Base-by-base conservation (phyloP, 2,888 invertebrate species). In the Punctoribates punctum region DNA sequence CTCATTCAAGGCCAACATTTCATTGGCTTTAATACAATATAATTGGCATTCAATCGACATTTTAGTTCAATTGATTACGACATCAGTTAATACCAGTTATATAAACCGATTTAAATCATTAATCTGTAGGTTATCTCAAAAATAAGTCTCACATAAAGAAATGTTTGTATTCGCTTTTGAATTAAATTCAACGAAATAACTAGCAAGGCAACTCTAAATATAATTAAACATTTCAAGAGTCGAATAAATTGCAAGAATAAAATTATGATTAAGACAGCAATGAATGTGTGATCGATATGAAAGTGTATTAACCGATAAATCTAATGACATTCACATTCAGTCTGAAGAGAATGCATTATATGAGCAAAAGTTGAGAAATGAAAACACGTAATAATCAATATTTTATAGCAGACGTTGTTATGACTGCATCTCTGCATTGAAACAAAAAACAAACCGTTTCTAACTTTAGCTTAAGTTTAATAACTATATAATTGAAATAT, bases 1-100 rank as follows among this genome's bases (percentile, higher is more conserved):
- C 76, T 72, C 29, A 76, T 76, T 76, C 76, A 76, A 76, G 76
- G 76, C 23, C 70, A 70, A 70, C 42, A 27, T 70, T 38, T 42
- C 38, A 70, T 38, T 70, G 27, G 27, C 25, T 65, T 34, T 17
- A 65, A 65, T 65, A 17, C 62, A n/a, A 23, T 29, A 23, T 62
- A 62, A 62, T 62, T 62, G 34, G 42, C 29, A 20, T 70, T 42
- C 13, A 20, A 20, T 70, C 23, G 70, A 70, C 70, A 70, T 42
- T 65, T 70, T 42, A 38, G 20, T 65, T 42, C 20, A 17, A 6
- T 34, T 67, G 34, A 38, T 67, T 67, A 60, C 27, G 13, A 34
- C 34, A 34, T 34, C 34, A 34, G 34, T 34, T 42, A 42, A 42
- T 42, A 13, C 42, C 1, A 13, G 11, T 42, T 42, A 42, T 42